Evolutionary conservation across 2,797 vertebrate genomes (phyloP).

Genomic region (Argyrosomus regius): DNA sequence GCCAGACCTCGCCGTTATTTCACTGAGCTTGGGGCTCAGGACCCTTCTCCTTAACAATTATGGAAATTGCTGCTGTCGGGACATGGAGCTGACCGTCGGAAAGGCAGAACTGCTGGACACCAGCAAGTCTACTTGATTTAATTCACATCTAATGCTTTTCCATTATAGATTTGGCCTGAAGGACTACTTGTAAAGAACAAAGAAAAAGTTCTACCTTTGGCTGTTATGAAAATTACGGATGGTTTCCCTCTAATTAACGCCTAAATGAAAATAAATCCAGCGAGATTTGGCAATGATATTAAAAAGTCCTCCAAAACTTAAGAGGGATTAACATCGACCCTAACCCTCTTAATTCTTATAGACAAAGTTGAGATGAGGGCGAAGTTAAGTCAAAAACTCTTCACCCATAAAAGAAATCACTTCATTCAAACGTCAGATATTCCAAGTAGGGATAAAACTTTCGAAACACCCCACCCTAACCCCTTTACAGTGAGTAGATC

Average conservation of each 20-base stretch:
- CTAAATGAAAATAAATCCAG: not conserved
- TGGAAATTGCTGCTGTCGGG: slow-evolving; percentile 25
- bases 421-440: too few relatives aligned
- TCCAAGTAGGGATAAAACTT: not conserved
- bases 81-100: not conserved
- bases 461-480: too few relatives aligned
- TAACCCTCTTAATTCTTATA: not conserved
- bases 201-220: not conserved
- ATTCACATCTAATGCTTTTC: not conserved
- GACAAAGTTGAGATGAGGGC: not conserved
- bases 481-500: too few relatives aligned
- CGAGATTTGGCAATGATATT: not conserved
- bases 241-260: not conserved
- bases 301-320: not conserved
- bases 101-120: not conserved
- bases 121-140: not conserved
- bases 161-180: not conserved
- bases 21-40: not conserved
- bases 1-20: slow-evolving; percentile 3
- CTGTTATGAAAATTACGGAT: too few relatives aligned
- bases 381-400: not conserved
- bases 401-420: not conserved
- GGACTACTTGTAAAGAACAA: not conserved
- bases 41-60: slow-evolving; percentile 26
- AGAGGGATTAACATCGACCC: not conserved